A percentile compares a stretch with the other conserved stretches of the same genome.
Evolutionary conservation across 2,888 invertebrate species (phyloP).

Genomic region (Hemithea aestivaria): DNA sequence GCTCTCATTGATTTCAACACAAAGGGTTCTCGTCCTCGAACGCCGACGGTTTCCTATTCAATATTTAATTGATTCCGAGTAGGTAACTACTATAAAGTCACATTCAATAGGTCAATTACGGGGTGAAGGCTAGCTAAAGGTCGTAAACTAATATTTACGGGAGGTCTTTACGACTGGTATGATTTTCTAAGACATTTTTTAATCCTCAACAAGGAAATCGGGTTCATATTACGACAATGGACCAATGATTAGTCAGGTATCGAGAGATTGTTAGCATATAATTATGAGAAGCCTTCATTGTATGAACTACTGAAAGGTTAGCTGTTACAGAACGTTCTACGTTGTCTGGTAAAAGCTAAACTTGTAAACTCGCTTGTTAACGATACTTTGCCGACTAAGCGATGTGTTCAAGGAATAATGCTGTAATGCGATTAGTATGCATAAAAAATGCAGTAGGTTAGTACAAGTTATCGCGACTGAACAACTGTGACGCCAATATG

Average conservation of each 20-base stretch:
- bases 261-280: constrained; percentile 47
- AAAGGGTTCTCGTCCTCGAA: constrained; percentile 21
- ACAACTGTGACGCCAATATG: constrained; percentile 56
- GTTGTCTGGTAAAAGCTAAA: constrained; percentile 57
- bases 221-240: constrained; percentile 1
- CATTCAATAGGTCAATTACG: constrained; percentile 23
- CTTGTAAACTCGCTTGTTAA: constrained; percentile 46
- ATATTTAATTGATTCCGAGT: constrained; percentile 27
- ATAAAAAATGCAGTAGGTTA: constrained; percentile 56
- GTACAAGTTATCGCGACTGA: constrained; percentile 73
- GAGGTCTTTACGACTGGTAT: constrained; percentile 11
- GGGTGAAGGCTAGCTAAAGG: constrained; percentile 36
- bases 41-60: constrained; percentile 27
- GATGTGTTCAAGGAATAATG: constrained; percentile 69
- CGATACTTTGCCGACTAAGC: constrained; percentile 66
- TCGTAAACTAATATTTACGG: constrained; percentile 30
- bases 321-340: constrained; percentile 46
- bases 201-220: constrained; percentile 1
- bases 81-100: constrained; percentile 19
- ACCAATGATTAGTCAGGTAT: neutral
- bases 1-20: constrained; percentile 25
- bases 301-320: constrained; percentile 54
- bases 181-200: constrained; percentile 1
- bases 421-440: constrained; percentile 66
- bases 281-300: constrained; percentile 62